Evolutionary conservation across 2,888 invertebrate species (phyloP), one percentile per base, ranked within the genome.

Genomic region (Platypus cylindrus): DNA sequence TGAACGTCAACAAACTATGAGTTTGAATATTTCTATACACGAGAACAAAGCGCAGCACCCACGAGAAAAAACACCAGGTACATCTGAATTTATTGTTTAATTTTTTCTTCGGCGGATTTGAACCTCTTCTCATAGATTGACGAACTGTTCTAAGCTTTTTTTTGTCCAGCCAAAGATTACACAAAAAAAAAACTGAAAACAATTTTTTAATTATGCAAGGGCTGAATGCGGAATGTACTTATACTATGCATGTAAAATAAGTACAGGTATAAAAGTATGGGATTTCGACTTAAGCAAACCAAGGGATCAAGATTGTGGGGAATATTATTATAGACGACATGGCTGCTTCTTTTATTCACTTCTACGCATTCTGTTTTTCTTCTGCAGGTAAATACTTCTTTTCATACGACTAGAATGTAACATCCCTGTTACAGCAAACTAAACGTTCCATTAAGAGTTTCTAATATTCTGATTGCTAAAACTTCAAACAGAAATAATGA

Each of bases 1-100:
- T 58, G 60, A 52, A 56, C 58, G 60, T 62, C 60, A 62, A 60
- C 60, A 59, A 52, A 48, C 49, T 45, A 51, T n/a, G n/a, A n/a
- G n/a, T 53, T 50, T 51, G 48, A 53, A 53, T 51, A 49, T 47
- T 43, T 45, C n/a, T 45, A 46, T 47, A 50, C 32, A 32, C 32
- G 27, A n/a, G n/a, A 12, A 27, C 14, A 24, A 12, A 27, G 34
- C 36, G 47, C 47, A 48, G 56, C 58, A 53, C 58, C 59, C 60
- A 56, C 60, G 47, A n/a, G n/a, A 54, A 56, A 59, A 59, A 60
- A 58, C 47, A 41, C 50, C 58, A 59, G 59, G 59, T 59, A 60
- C 54, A 52, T 55, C 53, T 48, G 45, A 40, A 40, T 40, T 45
- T 47, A 40, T 38, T 36, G 44, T 48, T 52, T 51, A 38, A 47